Evolutionary conservation across 1,140 invertebrate species (phyloP).

Genomic region (Drosophila parvula): DNA sequence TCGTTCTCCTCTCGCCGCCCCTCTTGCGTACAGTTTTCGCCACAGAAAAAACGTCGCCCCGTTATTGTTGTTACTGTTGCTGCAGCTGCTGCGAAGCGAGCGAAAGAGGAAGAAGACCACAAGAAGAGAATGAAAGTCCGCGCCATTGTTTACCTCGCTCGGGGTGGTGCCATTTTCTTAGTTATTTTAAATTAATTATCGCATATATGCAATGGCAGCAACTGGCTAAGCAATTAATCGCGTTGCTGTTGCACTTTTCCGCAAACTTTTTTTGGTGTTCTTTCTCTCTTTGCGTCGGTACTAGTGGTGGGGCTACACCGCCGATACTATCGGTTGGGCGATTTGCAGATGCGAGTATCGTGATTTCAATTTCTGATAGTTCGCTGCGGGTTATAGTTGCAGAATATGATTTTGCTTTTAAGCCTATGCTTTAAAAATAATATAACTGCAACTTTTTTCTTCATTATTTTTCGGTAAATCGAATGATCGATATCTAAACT

Average conservation of each 20-base stretch:
- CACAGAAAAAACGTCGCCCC: slow-evolving; percentile 71
- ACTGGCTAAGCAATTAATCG: slow-evolving; percentile 40
- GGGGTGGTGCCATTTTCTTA: slow-evolving; percentile 44
- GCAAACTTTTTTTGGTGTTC: slow-evolving; percentile 73
- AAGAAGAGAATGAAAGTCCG: slow-evolving; percentile 47
- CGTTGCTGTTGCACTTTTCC: slow-evolving; percentile 70
- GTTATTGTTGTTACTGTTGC: slow-evolving; percentile 53
- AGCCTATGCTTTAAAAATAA: neutral
- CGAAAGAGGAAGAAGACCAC: slow-evolving; percentile 62
- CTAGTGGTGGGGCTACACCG: slow-evolving; percentile 8
- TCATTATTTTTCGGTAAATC: too few relatives aligned
- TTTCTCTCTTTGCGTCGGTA: slow-evolving; percentile 49
- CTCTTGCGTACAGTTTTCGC: slow-evolving; percentile 74
- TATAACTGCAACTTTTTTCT: too few relatives aligned
- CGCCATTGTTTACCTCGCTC: slow-evolving; percentile 28
- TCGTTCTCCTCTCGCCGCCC: slow-evolving; percentile 24
- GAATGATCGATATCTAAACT: neutral
- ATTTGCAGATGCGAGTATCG: neutral
- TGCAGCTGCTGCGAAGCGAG: slow-evolving; percentile 62
- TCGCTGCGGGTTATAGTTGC: too few relatives aligned
- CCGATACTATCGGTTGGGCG: neutral
- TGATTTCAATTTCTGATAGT: neutral
- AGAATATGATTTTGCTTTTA: too few relatives aligned
- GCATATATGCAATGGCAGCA: slow-evolving; percentile 58
- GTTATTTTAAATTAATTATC: slow-evolving; percentile 26